Base-by-base conservation (phyloP, 2,113 vertebrate species). In the Malurus elegans region DNA sequence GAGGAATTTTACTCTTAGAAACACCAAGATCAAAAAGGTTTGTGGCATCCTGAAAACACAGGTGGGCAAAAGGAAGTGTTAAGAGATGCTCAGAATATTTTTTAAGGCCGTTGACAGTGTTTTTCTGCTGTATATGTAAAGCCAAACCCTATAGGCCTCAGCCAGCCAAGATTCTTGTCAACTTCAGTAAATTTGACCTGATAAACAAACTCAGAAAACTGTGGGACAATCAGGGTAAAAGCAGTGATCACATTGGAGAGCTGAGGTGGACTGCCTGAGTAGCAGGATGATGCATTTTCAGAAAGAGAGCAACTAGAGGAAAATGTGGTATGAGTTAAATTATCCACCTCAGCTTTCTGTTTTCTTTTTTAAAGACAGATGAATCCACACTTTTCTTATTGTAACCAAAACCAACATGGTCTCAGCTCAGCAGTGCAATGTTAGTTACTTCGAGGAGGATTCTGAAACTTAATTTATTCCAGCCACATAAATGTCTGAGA, bases 21-120 rank as follows among this genome's bases (percentile, higher is more conserved):
- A 99, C 95, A 98, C 97, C 38, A 98, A 98, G 60, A 93, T 97
- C 45, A 99, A 99, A 96, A 99, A 99, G 99, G 99, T 99, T 91
- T 89, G 95, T 95, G 50, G 34, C 45, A 53, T 47, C 36, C 58
- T 75, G 51, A 78, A 86, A 93, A 47, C 24, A 66, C 3, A 34
- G 6, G 34, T 74, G 32, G 20, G 34, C 23, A 80, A 88, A 92
- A 86, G 28, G 6, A 16, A 60, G 14, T 20, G 7, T 31, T 86
- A 62, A 62, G 69, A 44, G 17, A 73, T 80, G 14, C 21, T 90
- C 36, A 48, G 36, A 56, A 25, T 76, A 62, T 56, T 88, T 88
- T 83, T 93, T 60, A 79, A 93, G 47, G 47, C 44, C 47, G 6
- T 21, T 47, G 24, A 40, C n/a, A 50, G 9, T 20, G 80, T 32